Evolutionary conservation across 1,140 invertebrate species (phyloP).

Genomic region (Mya arenaria): DNA sequence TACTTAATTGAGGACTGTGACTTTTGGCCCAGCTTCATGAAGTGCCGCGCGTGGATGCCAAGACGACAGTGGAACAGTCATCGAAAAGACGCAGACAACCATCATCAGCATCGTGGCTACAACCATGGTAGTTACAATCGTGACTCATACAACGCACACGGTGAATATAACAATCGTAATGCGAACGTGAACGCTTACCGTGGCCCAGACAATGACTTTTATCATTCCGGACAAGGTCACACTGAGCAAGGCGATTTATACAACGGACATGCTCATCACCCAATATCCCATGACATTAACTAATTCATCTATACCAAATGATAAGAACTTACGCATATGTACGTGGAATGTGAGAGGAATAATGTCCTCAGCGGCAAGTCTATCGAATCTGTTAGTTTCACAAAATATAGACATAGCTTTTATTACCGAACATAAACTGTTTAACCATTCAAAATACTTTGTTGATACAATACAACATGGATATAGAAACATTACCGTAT

Average conservation of each 20-base stretch:
- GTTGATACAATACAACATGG: not conserved
- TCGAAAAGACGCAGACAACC: not conserved
- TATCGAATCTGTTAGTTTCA: not conserved
- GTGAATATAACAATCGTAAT: no score
- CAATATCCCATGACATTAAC: no score
- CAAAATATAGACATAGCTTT: not conserved
- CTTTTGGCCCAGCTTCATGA: not conserved
- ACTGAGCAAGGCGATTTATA: no score
- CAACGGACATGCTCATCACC: no score
- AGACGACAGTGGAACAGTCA: not conserved
- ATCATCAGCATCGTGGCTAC: not conserved
- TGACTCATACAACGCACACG: not conserved
- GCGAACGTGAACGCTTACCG: no score
- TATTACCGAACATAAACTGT: constrained; percentile 1
- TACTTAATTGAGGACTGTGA: not conserved
- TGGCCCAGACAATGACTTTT: no score
- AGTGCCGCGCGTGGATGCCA: not conserved
- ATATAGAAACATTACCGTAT: not conserved
- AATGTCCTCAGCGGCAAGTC: not conserved
- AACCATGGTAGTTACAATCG: not conserved
- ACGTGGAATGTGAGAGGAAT: constrained; percentile 1
- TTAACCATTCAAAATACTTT: not conserved
- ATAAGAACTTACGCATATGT: not conserved
- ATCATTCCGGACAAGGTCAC: no score
- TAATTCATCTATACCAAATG: no score